Conservation (phyloP, 1,140 invertebrate genomes). For the Laupala kohalensis region DNA sequence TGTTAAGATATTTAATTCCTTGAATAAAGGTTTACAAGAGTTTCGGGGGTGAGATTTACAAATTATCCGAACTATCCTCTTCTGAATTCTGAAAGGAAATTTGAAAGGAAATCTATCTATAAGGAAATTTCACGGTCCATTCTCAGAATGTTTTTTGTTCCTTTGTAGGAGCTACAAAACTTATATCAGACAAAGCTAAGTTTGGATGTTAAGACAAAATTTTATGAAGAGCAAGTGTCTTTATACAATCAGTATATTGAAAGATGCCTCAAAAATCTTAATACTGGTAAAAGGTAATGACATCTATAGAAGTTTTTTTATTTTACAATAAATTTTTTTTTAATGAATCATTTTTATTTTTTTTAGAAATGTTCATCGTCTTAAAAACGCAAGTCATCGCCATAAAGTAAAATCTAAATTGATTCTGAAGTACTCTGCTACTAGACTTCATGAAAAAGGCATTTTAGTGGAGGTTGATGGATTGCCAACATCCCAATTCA, state of each 20-base stretch:
- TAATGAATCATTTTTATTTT: background rate
- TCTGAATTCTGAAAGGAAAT: too few species aligned
- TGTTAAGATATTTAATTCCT: too few species aligned
- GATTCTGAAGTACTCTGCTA: conserved; percentile 55
- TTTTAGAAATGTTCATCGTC: conserved; percentile 10
- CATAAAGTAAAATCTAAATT: conserved; percentile 44
- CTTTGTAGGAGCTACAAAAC: conserved; percentile 41
- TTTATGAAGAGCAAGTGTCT: conserved; percentile 63
- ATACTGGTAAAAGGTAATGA: conserved; percentile 50
- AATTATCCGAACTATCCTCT: too few species aligned
- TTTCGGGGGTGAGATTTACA: too few species aligned
- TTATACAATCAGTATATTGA: conserved; percentile 69
- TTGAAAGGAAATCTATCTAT: too few species aligned
- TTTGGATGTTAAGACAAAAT: conserved; percentile 53
- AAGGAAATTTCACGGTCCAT: too few species aligned
- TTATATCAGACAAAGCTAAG: conserved; percentile 48
- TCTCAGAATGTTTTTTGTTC: background rate
- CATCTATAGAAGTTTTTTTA: too few species aligned
- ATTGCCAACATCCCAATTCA: conserved; percentile 48
- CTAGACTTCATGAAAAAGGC: conserved; percentile 59
- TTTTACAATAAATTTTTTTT: too few species aligned
- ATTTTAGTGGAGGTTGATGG: conserved; percentile 60
- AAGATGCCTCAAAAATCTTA: conserved; percentile 58
- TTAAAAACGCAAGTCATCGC: conserved; percentile 7
- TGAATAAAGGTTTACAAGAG: too few species aligned